A percentile compares a stretch with the other conserved stretches of the same genome.
Evolutionary conservation across 92 coral and sea anemone species (phyloP).

Genomic region (Phenganax stokvisi): DNA sequence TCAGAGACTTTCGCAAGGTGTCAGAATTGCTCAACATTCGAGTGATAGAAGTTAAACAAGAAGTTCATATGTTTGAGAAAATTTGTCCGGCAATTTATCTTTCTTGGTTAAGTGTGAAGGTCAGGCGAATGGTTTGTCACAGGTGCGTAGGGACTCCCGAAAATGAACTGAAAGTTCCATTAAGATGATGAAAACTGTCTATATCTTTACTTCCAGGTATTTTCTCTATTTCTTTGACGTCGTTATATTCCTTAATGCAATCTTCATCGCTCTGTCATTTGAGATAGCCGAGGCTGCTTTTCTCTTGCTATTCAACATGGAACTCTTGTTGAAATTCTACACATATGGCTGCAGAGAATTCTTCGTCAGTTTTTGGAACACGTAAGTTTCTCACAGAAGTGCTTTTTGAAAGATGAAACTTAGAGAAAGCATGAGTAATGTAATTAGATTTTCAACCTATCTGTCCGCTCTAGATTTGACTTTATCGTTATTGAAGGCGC

Average conservation of each 20-base stretch:
- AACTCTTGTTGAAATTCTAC: conserved; percentile 72
- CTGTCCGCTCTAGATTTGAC: conserved; percentile 49
- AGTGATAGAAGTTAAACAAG: conserved; percentile 86
- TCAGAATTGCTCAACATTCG: conserved; percentile 77
- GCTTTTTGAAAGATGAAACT: too few species aligned
- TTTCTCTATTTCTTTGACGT: conserved; percentile 86
- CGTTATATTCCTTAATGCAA: conserved; percentile 87
- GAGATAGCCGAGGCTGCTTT: conserved; percentile 68
- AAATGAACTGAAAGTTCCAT: not conserved
- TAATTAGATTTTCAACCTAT: not conserved
- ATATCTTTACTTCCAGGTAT: conserved; percentile 48
- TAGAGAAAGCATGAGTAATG: too few species aligned
- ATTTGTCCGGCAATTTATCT: conserved; percentile 68
- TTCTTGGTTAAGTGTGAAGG: conserved; percentile 68
- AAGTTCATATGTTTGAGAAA: conserved; percentile 77
- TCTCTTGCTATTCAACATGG: conserved; percentile 77
- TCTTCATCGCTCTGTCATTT: conserved; percentile 79
- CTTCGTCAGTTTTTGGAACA: conserved; percentile 79
- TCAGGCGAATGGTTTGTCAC: conserved; percentile 73
- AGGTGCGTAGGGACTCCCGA: conserved; percentile 43
- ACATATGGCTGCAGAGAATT: conserved; percentile 77
- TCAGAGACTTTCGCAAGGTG: conserved; percentile 71
- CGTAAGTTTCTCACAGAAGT: conserved; percentile 50
- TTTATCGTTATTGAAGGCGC: conserved; percentile 83
- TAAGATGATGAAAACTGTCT: not conserved